Evolutionary conservation across 2,888 invertebrate species (phyloP).

Genomic region (Ligdia adustata): DNA sequence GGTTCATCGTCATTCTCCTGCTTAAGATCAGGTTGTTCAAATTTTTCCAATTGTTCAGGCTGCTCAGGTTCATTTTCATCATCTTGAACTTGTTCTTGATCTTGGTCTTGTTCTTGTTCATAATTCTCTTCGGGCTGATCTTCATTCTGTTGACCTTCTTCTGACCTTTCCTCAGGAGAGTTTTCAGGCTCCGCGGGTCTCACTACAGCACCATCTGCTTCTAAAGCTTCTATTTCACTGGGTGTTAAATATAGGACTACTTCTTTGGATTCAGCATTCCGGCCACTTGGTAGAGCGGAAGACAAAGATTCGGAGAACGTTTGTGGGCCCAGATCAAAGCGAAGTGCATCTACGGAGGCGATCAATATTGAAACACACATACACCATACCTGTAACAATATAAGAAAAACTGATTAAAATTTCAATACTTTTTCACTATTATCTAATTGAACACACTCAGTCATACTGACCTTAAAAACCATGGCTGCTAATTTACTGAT

Average conservation of each 20-base stretch:
- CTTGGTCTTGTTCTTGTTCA: slow-evolving; percentile 29
- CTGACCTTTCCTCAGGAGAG: slow-evolving; percentile 28
- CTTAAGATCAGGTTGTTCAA: slow-evolving; percentile 26
- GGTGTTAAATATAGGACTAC: slow-evolving; percentile 66
- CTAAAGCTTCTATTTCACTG: slow-evolving; percentile 60
- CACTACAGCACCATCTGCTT: slow-evolving; percentile 51
- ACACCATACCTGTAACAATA: slow-evolving; percentile 55
- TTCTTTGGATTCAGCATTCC: slow-evolving; percentile 55
- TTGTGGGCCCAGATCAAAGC: slow-evolving; percentile 52
- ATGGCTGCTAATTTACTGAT: slow-evolving; percentile 48
- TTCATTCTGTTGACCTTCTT: slow-evolving; percentile 25
- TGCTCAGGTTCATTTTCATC: slow-evolving; percentile 27
- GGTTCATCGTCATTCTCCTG: slow-evolving; percentile 15
- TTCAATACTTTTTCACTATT: slow-evolving; percentile 1
- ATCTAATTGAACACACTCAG: neutral
- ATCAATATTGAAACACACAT: slow-evolving; percentile 45
- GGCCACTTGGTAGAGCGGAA: slow-evolving; percentile 29
- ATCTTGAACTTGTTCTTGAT: slow-evolving; percentile 23
- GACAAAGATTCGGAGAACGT: slow-evolving; percentile 43
- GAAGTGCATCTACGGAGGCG: slow-evolving; percentile 42
- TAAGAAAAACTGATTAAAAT: slow-evolving; percentile 4
- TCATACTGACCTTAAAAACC: slow-evolving; percentile 52
- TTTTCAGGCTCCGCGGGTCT: slow-evolving; percentile 37
- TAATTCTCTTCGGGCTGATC: slow-evolving; percentile 32
- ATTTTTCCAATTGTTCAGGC: slow-evolving; percentile 27